Percentiles rank a stretch among this genome's conserved stretches.
These are phyloP conservation scores for Aphelocoma californica DNA, from an alignment of 2,797 vertebrate genomes.

Conservation along the genomic window DNA sequence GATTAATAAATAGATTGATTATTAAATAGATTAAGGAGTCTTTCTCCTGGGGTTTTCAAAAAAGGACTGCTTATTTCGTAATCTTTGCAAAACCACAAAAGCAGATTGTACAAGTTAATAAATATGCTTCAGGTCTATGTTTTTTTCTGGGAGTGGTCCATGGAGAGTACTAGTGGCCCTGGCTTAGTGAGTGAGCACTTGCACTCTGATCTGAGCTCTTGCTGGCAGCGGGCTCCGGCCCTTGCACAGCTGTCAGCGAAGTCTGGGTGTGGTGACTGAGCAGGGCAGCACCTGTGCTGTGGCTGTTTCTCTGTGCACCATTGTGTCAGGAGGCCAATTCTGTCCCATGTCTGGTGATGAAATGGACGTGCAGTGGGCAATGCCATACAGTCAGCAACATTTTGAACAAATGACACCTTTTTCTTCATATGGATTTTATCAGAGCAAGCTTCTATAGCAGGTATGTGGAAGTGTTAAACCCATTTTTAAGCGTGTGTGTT, in stretches of 20 bases:
- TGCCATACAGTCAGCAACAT: background rate
- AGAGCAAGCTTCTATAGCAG: background rate
- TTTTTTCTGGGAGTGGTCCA: background rate
- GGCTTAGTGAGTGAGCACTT: background rate
- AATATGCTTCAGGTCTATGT: background rate
- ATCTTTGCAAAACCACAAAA: background rate
- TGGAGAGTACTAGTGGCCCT: background rate
- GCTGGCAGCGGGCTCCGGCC: fast-evolving
- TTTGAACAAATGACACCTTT: background rate
- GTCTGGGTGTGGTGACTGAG: fast-evolving
- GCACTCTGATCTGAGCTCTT: background rate
- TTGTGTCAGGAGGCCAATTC: background rate
- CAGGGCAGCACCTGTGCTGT: fast-evolving
- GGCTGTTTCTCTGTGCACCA: background rate
- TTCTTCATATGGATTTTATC: background rate
- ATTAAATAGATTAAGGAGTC: background rate
- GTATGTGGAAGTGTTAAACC: background rate
- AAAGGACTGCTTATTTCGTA: background rate
- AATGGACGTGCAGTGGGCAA: background rate
- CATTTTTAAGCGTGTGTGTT: background rate
- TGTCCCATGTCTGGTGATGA: background rate
- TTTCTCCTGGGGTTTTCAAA: background rate
- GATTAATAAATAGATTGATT: background rate
- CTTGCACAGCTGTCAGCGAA: background rate
- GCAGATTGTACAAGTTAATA: background rate